These are phyloP conservation scores for Novumbra hubbsi DNA, from an alignment of 2,797 vertebrate genomes.

Conservation along the genomic window DNA sequence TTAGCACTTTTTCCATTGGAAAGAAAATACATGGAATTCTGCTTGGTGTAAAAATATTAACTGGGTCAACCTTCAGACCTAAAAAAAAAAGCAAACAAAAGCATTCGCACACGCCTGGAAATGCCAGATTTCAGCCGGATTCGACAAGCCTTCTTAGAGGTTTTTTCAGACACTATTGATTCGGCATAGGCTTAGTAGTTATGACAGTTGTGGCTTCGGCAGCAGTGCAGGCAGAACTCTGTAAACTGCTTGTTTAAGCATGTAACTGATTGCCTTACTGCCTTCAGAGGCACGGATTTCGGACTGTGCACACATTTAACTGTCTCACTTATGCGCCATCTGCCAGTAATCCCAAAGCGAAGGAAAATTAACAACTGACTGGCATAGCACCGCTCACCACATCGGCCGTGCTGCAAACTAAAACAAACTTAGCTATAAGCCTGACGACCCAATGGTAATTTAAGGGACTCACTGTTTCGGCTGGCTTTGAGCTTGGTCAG, in stretches of 20 bases:
- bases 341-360: neutral
- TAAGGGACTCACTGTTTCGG: slow-evolving; percentile 70
- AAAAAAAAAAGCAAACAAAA: neutral
- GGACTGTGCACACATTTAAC: neutral
- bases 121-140: slow-evolving; percentile 2
- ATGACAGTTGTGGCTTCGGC: slow-evolving; percentile 16
- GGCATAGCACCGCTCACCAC: neutral
- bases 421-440: neutral
- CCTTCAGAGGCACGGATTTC: neutral
- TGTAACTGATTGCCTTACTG: slow-evolving; percentile 4
- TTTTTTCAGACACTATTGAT: slow-evolving; percentile 3
- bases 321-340: neutral
- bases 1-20: neutral
- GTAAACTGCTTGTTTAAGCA: slow-evolving; percentile 20
- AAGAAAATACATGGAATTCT: neutral
- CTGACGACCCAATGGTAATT: neutral
- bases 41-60: slow-evolving; percentile 5
- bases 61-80: neutral
- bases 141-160: neutral
- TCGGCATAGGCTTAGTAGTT: slow-evolving; percentile 3
- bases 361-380: neutral
- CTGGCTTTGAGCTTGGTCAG: slow-evolving; percentile 68
- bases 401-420: neutral
- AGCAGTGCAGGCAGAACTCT: neutral
- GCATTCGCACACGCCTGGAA: neutral